phyloP scores from a whole-genome alignment of 2,888 invertebrate genomes.

The Masnerella sp. region DNA sequence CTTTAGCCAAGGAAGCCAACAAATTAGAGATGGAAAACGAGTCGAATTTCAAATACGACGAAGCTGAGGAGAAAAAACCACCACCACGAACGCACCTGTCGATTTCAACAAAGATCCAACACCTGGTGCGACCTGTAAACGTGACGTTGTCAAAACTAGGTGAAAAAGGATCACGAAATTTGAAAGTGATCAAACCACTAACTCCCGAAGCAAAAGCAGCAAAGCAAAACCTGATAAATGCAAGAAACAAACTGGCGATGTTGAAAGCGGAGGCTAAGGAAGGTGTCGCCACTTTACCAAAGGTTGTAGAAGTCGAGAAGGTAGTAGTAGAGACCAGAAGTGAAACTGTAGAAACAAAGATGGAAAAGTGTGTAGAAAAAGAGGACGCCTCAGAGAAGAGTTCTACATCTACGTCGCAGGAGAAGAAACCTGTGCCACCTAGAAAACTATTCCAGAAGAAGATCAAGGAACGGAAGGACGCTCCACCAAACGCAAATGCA shows the following conservation, averaged over 20 bases:
- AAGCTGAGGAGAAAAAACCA: constrained; percentile 43
- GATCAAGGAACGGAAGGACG: constrained; percentile 78
- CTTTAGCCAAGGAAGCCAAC: constrained; percentile 77
- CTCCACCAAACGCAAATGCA: constrained; percentile 79
- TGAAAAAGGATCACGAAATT: constrained; percentile 60
- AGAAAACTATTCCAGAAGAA: constrained; percentile 81
- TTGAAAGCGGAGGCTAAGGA: constrained; percentile 16
- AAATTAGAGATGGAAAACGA: constrained; percentile 73
- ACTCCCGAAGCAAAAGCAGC: constrained; percentile 18
- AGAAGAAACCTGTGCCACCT: constrained; percentile 74
- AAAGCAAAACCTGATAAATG: constrained; percentile 13
- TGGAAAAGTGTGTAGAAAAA: constrained; percentile 15
- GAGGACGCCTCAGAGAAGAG: constrained; percentile 65
- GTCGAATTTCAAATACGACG: constrained; percentile 68
- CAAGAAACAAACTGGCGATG: constrained; percentile 3
- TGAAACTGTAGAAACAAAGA: constrained; percentile 15
- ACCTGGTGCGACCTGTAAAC: constrained; percentile 75
- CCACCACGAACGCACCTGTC: constrained; percentile 67
- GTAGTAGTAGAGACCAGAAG: constrained; percentile 1
- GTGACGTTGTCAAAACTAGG: constrained; percentile 73
- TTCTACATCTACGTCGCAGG: constrained; percentile 41
- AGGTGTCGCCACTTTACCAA: neutral
- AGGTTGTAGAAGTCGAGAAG: constrained; percentile 15
- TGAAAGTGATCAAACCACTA: constrained; percentile 32
- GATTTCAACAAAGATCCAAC: constrained; percentile 75